These are phyloP conservation scores for Drosophila navojoa DNA, from an alignment of 1,140 invertebrate species.

Conservation along the genomic window DNA sequence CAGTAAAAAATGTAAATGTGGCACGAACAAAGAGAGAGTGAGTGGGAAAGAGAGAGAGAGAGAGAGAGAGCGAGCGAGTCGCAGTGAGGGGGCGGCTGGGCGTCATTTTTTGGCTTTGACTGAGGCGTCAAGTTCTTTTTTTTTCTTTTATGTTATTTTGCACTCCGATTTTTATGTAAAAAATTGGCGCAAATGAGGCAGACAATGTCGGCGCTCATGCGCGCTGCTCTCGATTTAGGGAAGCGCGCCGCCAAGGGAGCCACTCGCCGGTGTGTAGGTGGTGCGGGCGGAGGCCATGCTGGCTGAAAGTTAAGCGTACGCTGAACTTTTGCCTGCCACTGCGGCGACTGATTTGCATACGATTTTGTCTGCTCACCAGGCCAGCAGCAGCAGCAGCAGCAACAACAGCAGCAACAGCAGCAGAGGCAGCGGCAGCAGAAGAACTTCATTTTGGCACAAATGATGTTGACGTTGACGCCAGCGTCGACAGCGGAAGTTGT, in stretches of 20 bases:
- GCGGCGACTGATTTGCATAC: conserved; percentile 75
- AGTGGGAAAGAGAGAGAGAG: neutral
- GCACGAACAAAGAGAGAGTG: conserved; percentile 49
- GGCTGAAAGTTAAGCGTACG: conserved; percentile 77
- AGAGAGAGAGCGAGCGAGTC: neutral
- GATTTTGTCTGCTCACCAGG: conserved; percentile 70
- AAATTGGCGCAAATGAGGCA: conserved; percentile 81
- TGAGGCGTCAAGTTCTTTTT: conserved; percentile 46
- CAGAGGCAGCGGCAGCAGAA: conserved; percentile 12
- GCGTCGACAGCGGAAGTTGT: conserved; percentile 65
- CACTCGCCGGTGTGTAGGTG: too few relatives aligned
- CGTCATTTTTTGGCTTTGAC: conserved; percentile 1
- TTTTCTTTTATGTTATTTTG: conserved; percentile 33
- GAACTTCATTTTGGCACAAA: conserved; percentile 67
- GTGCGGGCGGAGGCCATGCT: conserved; percentile 24
- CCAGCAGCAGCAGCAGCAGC: conserved; percentile 34
- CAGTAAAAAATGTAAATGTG: conserved; percentile 77
- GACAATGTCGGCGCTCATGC: conserved; percentile 81
- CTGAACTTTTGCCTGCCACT: conserved; percentile 77
- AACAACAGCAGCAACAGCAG: conserved; percentile 1
- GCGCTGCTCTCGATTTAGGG: conserved; percentile 43
- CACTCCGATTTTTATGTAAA: conserved; percentile 73
- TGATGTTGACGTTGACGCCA: conserved; percentile 51
- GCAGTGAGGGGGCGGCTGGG: conserved; percentile 5
- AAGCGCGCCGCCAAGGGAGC: neutral